Evolutionary conservation across 1,140 invertebrate species (phyloP).

Genomic region (Anastatus disparis): DNA sequence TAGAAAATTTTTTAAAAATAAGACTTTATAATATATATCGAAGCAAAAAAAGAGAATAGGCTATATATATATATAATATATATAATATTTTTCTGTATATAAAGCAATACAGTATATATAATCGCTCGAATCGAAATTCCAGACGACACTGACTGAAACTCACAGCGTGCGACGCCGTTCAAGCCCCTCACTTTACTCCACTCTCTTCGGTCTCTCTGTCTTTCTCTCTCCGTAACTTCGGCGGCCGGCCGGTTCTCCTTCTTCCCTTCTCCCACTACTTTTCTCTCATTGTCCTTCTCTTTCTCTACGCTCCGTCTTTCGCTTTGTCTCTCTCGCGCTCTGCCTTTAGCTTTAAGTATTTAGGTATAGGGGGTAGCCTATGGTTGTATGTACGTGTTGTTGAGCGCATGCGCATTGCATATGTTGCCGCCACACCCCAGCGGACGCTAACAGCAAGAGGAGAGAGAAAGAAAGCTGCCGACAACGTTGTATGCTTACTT

Average conservation of each 20-base stretch:
- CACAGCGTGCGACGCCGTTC: background rate
- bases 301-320: too few species aligned
- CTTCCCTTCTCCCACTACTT: constrained; percentile 27
- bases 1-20: too few species aligned
- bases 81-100: too few species aligned
- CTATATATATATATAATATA: too few species aligned
- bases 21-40: too few species aligned
- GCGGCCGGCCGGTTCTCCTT: constrained; percentile 51
- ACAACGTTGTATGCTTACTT: too few species aligned
- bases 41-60: background rate
- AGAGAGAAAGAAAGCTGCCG: background rate
- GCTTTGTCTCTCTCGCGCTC: too few species aligned
- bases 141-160: constrained; percentile 34
- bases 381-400: constrained; percentile 31
- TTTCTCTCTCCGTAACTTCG: constrained; percentile 41
- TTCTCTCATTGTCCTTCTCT: too few species aligned
- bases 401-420: constrained; percentile 50
- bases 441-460: background rate
- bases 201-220: background rate
- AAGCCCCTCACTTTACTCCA: background rate
- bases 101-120: too few species aligned
- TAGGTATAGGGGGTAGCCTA: constrained; percentile 32
- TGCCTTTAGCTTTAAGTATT: too few species aligned
- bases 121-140: constrained; percentile 26
- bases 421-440: constrained; percentile 57